phyloP scores from a whole-genome alignment of 2,888 invertebrate species.

The Dioctria rufipes region DNA sequence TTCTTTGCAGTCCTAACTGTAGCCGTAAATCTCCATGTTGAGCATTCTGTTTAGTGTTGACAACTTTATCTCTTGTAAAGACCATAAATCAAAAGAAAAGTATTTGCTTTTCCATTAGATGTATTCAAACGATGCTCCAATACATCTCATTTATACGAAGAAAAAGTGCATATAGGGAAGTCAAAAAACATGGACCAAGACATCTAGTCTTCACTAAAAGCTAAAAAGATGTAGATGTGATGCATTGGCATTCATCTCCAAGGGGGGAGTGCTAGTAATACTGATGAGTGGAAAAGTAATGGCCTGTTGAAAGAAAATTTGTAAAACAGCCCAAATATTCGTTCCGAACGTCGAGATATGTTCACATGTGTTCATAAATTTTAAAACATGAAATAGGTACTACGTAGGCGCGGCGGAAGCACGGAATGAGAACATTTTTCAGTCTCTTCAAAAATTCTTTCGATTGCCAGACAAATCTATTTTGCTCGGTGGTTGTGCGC shows the following conservation, averaged over 20 bases:
- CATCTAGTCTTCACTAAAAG: too few relatives aligned
- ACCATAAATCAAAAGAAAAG: slow-evolving; percentile 40
- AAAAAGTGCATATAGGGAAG: too few relatives aligned
- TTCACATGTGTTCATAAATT: too few relatives aligned
- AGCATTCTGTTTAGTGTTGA: slow-evolving; percentile 45
- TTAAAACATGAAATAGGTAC: too few relatives aligned
- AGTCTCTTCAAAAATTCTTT: too few relatives aligned
- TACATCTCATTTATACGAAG: neutral
- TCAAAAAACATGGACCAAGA: too few relatives aligned
- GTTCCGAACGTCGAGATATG: slow-evolving; percentile 11
- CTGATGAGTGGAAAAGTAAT: slow-evolving; percentile 9
- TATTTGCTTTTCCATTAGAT: slow-evolving; percentile 45
- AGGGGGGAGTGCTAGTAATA: slow-evolving; percentile 1
- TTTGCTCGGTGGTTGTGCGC: too few relatives aligned
- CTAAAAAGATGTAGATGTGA: neutral
- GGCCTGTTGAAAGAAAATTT: slow-evolving; percentile 33
- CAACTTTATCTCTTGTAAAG: slow-evolving; percentile 44
- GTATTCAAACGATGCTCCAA: slow-evolving; percentile 13
- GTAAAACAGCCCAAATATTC: slow-evolving; percentile 23
- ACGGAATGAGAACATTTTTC: too few relatives aligned
- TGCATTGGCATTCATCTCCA: slow-evolving; percentile 8
- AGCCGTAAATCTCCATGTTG: slow-evolving; percentile 37
- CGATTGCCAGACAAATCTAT: too few relatives aligned
- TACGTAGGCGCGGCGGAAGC: too few relatives aligned
- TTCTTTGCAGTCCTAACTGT: neutral